Evolutionary conservation across 37 sponge, comb jelly and placozoan species (phyloP).

Genomic region (Ianthella basta): DNA sequence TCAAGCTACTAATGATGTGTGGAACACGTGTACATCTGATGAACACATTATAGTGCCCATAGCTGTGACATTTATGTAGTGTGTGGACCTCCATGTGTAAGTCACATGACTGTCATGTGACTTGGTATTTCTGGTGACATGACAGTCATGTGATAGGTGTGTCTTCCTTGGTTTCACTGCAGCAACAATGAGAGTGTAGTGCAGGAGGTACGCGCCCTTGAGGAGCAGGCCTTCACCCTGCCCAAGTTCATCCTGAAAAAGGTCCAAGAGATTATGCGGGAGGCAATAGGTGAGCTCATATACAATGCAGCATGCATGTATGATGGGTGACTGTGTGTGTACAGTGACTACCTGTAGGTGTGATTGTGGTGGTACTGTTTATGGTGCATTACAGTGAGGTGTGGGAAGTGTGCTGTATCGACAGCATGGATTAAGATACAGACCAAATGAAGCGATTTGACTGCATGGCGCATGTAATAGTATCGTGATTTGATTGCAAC

Average conservation of each 20-base stretch:
- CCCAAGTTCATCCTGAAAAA: conserved; percentile 79
- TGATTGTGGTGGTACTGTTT: background rate
- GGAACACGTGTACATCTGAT: background rate
- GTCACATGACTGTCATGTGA: too few species aligned
- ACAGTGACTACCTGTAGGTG: background rate
- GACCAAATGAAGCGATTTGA: too few species aligned
- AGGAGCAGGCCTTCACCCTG: conserved; percentile 60
- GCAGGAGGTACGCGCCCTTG: conserved; percentile 41
- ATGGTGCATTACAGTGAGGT: background rate
- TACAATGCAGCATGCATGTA: background rate
- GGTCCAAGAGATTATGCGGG: conserved; percentile 68
- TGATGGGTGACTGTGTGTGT: background rate
- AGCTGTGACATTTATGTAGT: background rate
- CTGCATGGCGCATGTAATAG: too few species aligned
- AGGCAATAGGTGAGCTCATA: conserved; percentile 57
- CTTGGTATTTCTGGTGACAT: too few species aligned
- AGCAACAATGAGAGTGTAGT: conserved; percentile 63
- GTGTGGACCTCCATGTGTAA: too few species aligned
- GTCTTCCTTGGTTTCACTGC: background rate
- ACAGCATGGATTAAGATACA: too few species aligned
- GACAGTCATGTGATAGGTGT: too few species aligned
- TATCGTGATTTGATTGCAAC: too few species aligned
- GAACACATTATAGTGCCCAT: background rate
- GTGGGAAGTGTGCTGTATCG: background rate
- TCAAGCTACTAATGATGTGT: too few species aligned